These are phyloP conservation scores for Lontra canadensis DNA, from an alignment of 2,113 vertebrate genomes.

Conservation along the genomic window DNA sequence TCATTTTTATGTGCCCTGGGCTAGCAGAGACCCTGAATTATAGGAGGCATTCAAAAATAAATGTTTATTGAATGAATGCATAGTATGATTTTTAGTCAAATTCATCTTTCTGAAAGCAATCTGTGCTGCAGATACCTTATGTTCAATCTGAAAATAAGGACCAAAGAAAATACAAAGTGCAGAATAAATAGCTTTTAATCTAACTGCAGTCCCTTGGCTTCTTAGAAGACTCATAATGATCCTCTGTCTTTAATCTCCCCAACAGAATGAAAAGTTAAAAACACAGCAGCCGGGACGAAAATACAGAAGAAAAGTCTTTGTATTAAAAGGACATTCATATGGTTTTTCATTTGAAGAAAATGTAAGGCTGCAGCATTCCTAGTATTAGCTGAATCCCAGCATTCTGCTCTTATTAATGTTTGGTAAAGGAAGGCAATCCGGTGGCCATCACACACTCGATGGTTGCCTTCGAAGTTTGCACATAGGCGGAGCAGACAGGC, in stretches of 20 bases:
- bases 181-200: conserved; percentile 74
- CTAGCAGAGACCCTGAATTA: conserved; percentile 42
- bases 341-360: conserved; percentile 53
- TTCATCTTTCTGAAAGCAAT: conserved; percentile 77
- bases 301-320: conserved; percentile 51
- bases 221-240: conserved; percentile 68
- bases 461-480: neutral
- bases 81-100: conserved; percentile 72
- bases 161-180: conserved; percentile 70
- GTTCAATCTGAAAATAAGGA: conserved; percentile 74
- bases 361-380: neutral
- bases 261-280: conserved; percentile 67
- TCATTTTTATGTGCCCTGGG: conserved; percentile 43
- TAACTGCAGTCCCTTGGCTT: conserved; percentile 49
- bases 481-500: neutral
- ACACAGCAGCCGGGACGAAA: conserved; percentile 16
- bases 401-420: conserved; percentile 14
- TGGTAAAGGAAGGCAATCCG: neutral
- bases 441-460: neutral
- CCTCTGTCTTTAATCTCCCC: conserved; percentile 61
- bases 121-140: conserved; percentile 68
- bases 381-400: conserved; percentile 4
- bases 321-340: conserved; percentile 64
- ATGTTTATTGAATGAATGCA: conserved; percentile 73
- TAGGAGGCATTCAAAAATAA: conserved; percentile 64